Evolutionary conservation across 2,797 vertebrate species (phyloP), one percentile per base, ranked within the genome.

Genomic region (Channa striata): DNA sequence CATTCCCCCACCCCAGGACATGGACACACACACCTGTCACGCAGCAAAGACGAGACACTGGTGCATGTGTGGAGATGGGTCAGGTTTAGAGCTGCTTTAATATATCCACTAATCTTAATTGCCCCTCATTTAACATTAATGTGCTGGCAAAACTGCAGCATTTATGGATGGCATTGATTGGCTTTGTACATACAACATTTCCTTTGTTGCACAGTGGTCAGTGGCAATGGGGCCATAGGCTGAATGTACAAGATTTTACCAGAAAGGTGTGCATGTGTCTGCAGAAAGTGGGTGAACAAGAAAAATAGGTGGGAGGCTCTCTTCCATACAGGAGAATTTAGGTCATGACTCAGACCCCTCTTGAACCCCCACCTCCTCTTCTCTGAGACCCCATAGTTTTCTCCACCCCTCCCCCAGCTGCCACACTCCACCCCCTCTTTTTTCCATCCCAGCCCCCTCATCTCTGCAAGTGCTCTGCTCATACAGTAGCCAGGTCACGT

Each of bases 321-420:
- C 65, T 72, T 74, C 60, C 48, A 85, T 71, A 90, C 64, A 4
- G 67, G 70, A 87, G 82, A 88, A 93, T 93, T 91, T 93, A 91
- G 93, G 91, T 93, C 93, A 93, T 87, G 87, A 90, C 84, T 90
- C 79, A 86, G 81, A 84, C 83, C 85, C 69, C 68, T n/a, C 62
- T 57, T 88, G 87, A 89, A 85, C 83, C 82, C 78, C 76, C 75
- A 33, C 77, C 61, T 59, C 72, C 84, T 63, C 77, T 50, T 78
- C 54, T 56, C 74, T 19, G 50, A 86, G 83, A 87, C 82, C 83
- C 74, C 49, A 9, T 74, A 72, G 59, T 81, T 87, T 86, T 87
- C 77, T 80, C 49, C 59, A 66, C 88, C 83, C 91, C 81, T 81
- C 90, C 89, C 89, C 87, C 83, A 68, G 59, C 62, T 61, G 8